phyloP scores from a whole-genome alignment of 2,888 invertebrate species.

The Spilosoma lubricipeda region DNA sequence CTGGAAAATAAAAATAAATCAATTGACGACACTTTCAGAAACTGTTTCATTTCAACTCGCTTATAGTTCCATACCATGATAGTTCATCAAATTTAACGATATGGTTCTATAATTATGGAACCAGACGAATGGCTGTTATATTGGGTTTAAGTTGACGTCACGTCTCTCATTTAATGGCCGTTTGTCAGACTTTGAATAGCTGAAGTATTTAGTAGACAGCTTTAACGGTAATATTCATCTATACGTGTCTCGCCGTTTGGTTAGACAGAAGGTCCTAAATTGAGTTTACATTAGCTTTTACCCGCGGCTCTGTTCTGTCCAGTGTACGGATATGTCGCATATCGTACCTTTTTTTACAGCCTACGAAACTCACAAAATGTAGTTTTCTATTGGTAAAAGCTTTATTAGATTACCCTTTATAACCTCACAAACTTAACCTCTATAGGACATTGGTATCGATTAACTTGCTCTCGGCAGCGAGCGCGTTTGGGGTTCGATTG shows the following conservation, averaged over 20 bases:
- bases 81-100: constrained; percentile 1
- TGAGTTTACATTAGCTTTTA: too few species aligned
- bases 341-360: too few species aligned
- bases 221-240: background rate
- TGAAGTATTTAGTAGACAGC: background rate
- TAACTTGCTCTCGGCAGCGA: too few species aligned
- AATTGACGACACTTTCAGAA: background rate
- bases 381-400: too few species aligned
- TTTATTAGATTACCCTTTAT: too few species aligned
- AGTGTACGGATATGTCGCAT: too few species aligned
- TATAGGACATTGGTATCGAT: too few species aligned
- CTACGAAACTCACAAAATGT: too few species aligned
- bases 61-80: background rate
- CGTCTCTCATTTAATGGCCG: background rate
- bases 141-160: constrained; percentile 2
- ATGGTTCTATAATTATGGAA: constrained; percentile 9
- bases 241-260: background rate
- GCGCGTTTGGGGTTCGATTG: too few species aligned
- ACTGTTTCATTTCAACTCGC: background rate
- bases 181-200: background rate
- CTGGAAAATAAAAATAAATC: background rate
- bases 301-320: too few species aligned
- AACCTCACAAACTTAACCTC: too few species aligned
- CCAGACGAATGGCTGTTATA: constrained; percentile 5
- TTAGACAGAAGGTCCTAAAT: background rate